Evolutionary conservation across 2,113 vertebrate species (phyloP).

Genomic region (Struthidea cinerea): DNA sequence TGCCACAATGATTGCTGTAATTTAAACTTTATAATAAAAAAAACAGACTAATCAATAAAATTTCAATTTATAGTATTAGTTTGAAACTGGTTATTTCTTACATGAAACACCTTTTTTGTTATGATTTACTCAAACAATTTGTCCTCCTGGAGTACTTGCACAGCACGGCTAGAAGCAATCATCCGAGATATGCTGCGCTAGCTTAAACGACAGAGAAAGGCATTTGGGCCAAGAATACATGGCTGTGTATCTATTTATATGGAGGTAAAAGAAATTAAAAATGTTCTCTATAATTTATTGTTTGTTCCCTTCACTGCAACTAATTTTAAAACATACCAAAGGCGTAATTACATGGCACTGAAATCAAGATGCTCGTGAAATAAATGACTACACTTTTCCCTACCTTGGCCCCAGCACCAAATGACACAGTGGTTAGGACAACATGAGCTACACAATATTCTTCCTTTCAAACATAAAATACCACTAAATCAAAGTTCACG

Average conservation of each 20-base stretch:
- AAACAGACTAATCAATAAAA: constrained; percentile 52
- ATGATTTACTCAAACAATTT: constrained; percentile 39
- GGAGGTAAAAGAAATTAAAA: not conserved
- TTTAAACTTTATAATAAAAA: constrained; percentile 67
- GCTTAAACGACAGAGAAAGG: not conserved
- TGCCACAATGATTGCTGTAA: constrained; percentile 56
- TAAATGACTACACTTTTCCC: not conserved
- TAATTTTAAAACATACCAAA: not conserved
- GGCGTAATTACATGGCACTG: not conserved
- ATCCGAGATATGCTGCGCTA: not conserved
- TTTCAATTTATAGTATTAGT: constrained; percentile 58
- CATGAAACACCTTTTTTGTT: constrained; percentile 40
- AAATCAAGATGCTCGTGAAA: not conserved
- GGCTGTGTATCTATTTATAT: not conserved
- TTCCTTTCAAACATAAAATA: not conserved
- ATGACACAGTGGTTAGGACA: not conserved
- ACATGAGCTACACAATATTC: accelerated
- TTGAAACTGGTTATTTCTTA: constrained; percentile 60
- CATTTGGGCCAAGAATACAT: not conserved
- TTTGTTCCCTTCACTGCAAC: not conserved
- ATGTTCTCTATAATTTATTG: not conserved
- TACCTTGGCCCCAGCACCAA: not conserved
- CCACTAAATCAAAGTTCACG: not conserved
- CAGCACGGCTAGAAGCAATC: not conserved
- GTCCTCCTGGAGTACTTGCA: not conserved